A percentile compares a stretch with the other conserved stretches of the same genome.
These are phyloP conservation scores for Sarcophaga peregrina DNA, from an alignment of 1,140 invertebrate genomes.

Conservation along the genomic window DNA sequence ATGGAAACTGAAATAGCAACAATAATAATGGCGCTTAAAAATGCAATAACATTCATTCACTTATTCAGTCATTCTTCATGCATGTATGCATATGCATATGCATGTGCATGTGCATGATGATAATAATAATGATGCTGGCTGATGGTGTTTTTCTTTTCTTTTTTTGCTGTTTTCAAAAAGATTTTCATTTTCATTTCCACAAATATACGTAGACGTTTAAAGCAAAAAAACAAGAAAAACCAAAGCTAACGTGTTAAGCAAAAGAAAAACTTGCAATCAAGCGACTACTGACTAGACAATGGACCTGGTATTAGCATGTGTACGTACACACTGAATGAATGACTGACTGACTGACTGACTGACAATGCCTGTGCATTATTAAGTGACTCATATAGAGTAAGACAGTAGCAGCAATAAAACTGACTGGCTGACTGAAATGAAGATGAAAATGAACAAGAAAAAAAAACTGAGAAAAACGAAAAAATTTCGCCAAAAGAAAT, in stretches of 20 bases:
- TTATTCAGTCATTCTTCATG: too few species aligned
- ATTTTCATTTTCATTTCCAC: conserved; percentile 20
- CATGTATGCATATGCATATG: too few species aligned
- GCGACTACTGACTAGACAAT: background rate
- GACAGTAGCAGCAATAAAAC: background rate
- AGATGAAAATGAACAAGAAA: too few species aligned
- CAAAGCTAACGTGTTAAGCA: background rate
- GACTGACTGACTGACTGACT: background rate
- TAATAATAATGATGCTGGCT: too few species aligned
- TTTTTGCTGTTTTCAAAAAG: too few species aligned
- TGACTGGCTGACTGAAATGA: too few species aligned
- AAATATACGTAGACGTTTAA: conserved; percentile 3
- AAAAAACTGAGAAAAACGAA: background rate
- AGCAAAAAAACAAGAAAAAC: background rate
- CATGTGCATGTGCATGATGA: too few species aligned
- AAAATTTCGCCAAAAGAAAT: background rate
- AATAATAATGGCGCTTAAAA: too few species aligned
- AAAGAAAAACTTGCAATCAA: background rate
- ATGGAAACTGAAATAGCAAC: conserved; percentile 9
- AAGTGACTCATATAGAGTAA: background rate
- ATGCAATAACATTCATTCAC: too few species aligned
- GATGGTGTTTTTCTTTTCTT: background rate
- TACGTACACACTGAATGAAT: too few species aligned
- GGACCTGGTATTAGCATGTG: background rate
- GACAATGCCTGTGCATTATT: background rate